Base-by-base conservation (phyloP, 2,888 invertebrate genomes). In the Carabus problematicus region DNA sequence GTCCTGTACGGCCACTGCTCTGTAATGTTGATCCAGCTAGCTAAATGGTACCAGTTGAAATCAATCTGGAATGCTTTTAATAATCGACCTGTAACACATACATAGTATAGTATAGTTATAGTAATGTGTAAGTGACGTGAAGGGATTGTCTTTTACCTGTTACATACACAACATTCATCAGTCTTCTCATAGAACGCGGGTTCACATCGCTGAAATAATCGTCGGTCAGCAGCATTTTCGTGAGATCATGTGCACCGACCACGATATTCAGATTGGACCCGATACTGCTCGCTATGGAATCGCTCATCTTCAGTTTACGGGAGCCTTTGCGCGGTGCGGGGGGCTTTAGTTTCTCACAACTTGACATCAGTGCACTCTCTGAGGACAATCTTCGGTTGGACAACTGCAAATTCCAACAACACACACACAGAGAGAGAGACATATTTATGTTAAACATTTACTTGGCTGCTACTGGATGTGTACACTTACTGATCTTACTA, bases 191-290 rank as follows among this genome's bases (percentile, higher is more conserved):
- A 76, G 96, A 97, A 56, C 97, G 86, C 0, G 98, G 99, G 84
- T 98, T 99, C 72, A 99, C 96, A 81, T 98, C 98, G 76, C 97
- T 97, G 82, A 99, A 98, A 85, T 99, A 99, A 82, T 98, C 98
- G 79, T 98, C 98, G 0, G 97, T 97, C 16, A 97, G 87, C 73
- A 98, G 85, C 84, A 96, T 95, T 75, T 94, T 90, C 49, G 93
- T 83, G 74, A 75, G 81, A 79, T 81, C 88, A 52, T 91, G 91
- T 1, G 92, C 91, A 3, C 91, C 92, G 0, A 90, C 88, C 59
- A 89, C 84, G 66, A 92, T 85, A 81, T 94, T 92, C 71, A 95
- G 84, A 79, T 94, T 93, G 40, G 95, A 95, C 19, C 94, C 95
- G 70, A 96, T 91, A 1, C 95, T 95, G 77, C 95, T 95, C 0